phyloP scores from a whole-genome alignment of 2,113 vertebrate genomes.

The Dicerorhinus sumatrensis region DNA sequence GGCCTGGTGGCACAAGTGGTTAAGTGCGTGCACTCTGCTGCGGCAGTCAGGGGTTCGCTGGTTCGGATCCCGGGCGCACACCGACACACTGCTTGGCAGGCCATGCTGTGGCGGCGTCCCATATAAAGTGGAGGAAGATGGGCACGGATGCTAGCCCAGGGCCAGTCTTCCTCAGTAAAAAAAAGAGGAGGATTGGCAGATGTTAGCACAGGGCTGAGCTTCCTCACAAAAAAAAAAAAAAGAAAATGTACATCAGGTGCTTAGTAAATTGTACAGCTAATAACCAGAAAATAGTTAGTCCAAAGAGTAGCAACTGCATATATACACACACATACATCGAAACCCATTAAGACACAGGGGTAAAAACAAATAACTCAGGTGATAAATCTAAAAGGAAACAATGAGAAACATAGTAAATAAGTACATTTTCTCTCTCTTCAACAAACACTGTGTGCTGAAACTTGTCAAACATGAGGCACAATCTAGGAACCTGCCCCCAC shows the following conservation, averaged over 20 bases:
- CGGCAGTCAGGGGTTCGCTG: too few species aligned
- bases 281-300: conserved; percentile 4
- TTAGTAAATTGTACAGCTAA: neutral
- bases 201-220: too few species aligned
- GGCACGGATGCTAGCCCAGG: too few species aligned
- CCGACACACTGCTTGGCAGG: too few species aligned
- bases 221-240: too few species aligned
- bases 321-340: neutral
- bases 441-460: neutral
- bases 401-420: conserved; percentile 15
- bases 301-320: neutral
- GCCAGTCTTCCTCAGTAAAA: too few species aligned
- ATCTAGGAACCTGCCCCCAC: neutral
- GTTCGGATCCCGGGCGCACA: too few species aligned
- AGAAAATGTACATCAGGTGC: conserved; percentile 2
- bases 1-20: too few species aligned
- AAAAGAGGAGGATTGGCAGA: too few species aligned
- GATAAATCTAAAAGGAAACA: conserved; percentile 49
- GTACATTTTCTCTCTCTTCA: neutral
- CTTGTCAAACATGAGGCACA: neutral
- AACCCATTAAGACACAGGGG: conserved; percentile 23
- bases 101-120: too few species aligned
- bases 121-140: too few species aligned
- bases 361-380: neutral
- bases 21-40: too few species aligned